Percentiles rank a stretch among this genome's conserved stretches.
Evolutionary conservation across 2,797 vertebrate genomes (phyloP).

Genomic region (Gallirallus australis): DNA sequence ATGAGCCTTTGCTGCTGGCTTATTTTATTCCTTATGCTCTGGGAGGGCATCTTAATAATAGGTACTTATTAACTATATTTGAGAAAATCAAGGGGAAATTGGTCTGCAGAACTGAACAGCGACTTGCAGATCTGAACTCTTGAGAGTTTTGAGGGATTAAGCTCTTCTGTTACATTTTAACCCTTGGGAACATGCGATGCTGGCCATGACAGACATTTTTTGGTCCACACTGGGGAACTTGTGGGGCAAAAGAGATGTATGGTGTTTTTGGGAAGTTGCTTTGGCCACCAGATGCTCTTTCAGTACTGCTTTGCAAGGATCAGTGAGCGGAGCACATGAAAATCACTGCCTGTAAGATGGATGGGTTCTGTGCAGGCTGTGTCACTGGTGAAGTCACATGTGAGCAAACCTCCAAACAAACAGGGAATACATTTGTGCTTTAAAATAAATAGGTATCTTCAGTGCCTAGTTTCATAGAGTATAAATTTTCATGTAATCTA

Average conservation of each 20-base stretch:
- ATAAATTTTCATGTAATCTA: constrained; percentile 76
- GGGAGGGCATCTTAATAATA: background rate
- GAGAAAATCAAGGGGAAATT: background rate
- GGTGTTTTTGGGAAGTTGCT: background rate
- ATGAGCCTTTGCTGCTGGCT: background rate
- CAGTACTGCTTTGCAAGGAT: background rate
- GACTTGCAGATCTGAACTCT: accelerated
- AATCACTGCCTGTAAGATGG: background rate
- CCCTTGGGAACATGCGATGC: accelerated
- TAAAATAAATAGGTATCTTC: constrained; percentile 53
- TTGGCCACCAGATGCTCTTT: background rate
- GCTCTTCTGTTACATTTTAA: background rate
- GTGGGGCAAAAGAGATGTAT: background rate
- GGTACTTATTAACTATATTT: background rate
- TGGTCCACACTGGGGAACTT: background rate
- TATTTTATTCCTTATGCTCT: background rate
- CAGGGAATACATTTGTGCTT: background rate
- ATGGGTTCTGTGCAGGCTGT: accelerated
- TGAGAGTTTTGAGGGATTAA: background rate
- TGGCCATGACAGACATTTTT: accelerated
- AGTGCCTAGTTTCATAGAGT: constrained; percentile 47
- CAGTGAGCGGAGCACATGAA: background rate
- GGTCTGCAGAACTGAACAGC: background rate
- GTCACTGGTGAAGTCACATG: background rate
- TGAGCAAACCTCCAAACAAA: constrained; percentile 31